phyloP scores from a whole-genome alignment of 1,140 invertebrate genomes.

The Amphibalanus amphitrite region DNA sequence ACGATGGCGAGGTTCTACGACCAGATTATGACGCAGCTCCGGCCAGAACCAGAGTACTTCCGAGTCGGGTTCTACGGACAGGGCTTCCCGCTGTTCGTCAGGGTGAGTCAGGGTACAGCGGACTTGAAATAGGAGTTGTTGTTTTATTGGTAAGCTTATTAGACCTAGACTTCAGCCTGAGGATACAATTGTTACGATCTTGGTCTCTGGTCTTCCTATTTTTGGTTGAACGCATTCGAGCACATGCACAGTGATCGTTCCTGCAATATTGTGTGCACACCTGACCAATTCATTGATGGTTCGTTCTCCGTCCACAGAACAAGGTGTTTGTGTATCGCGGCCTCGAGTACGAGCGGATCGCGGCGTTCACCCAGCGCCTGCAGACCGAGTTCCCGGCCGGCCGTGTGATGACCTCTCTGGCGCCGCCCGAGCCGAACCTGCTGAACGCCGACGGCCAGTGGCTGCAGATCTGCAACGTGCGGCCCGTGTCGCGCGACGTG shows the following conservation, averaged over 20 bases:
- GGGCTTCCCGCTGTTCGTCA: slow-evolving; percentile 81
- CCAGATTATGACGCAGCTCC: slow-evolving; percentile 66
- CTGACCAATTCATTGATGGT: too few relatives aligned
- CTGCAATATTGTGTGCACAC: too few relatives aligned
- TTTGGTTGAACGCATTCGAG: too few relatives aligned
- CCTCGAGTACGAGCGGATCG: slow-evolving; percentile 85
- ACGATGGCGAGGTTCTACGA: slow-evolving; percentile 77
- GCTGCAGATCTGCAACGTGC: slow-evolving; percentile 86
- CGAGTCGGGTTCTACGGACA: slow-evolving; percentile 89
- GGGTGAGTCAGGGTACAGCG: slow-evolving; percentile 53
- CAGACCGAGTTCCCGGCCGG: slow-evolving; percentile 84
- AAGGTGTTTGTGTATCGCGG: slow-evolving; percentile 93
- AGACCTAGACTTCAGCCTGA: too few relatives aligned
- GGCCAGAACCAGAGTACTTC: slow-evolving; percentile 90
- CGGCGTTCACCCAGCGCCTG: slow-evolving; percentile 79
- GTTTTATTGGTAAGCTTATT: too few relatives aligned
- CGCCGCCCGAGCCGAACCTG: slow-evolving; percentile 69
- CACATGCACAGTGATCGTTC: too few relatives aligned
- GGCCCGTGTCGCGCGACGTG: slow-evolving; percentile 50
- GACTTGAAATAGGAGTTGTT: too few relatives aligned
- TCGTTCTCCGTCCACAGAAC: slow-evolving; percentile 43
- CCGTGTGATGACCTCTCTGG: slow-evolving; percentile 77
- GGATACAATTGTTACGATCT: slow-evolving; percentile 9
- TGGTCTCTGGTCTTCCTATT: neutral
- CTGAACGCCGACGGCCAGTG: slow-evolving; percentile 67